Evolutionary conservation across 2,888 invertebrate species (phyloP), one percentile per base, ranked within the genome.

Genomic region (Euphydryas editha): DNA sequence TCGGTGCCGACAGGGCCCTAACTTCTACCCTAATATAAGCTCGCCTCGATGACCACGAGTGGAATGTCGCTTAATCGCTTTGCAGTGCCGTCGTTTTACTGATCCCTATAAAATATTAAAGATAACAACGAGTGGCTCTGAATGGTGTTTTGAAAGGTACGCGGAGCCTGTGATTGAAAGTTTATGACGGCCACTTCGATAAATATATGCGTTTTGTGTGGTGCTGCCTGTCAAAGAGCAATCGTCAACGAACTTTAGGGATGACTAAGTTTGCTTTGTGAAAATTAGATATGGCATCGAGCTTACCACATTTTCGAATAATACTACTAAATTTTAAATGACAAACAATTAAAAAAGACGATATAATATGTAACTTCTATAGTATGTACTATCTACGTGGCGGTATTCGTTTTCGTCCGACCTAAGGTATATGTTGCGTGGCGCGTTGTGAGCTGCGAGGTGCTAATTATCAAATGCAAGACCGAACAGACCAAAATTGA

Each of bases 391-490:
- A 30, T 30, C 30, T 30, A 30, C 30, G 30, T 30, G 30, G 30
- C 30, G 30, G 39, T 44, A 51, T 24, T 24, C 24, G 21, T 20
- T 51, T 47, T 17, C 17, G 54, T 30, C 17, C 11, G n/a, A 17
- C 30, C n/a, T 10, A 13, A 47, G 30, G 54, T 49, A 63, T 68
- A 68, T 68, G 69, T 30, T 54, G 30, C 54, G 54, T 36, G 54
- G 66, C 79, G 77, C 81, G 79, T 79, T 79, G 81, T 77, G 79
- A 82, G 78, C 76, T 81, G 77, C 78, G 84, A 92, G 91, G 92
- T 90, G 92, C 87, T 92, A 92, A 92, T 91, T 90, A 90, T 88
- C 90, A 83, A 87, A 92, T 92, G 91, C 91, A 90, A 90, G 89
- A 87, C 82, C 84, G 83, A 82, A 84, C 85, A 80, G 83, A 84